Conservation (phyloP, 2,888 invertebrate genomes). For the Ochlodes sylvanus region DNA sequence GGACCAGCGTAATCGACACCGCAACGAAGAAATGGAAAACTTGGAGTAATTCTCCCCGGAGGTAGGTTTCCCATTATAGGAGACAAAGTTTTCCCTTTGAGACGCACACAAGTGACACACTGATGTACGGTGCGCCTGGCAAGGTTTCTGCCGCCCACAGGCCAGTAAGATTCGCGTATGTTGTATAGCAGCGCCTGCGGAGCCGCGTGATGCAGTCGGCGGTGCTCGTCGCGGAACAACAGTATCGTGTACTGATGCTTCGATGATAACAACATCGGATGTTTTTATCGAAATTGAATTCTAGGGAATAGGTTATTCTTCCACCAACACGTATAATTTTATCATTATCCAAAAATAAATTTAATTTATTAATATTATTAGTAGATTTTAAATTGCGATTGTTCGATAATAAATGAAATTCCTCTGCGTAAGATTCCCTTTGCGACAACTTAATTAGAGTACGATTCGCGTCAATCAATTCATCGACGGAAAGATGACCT, state of each 20-base stretch:
- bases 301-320: constrained; percentile 14
- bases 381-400: too few relatives aligned
- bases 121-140: constrained; percentile 32
- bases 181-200: constrained; percentile 36
- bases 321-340: constrained; percentile 35
- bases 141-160: constrained; percentile 40
- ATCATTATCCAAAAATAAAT: constrained; percentile 16
- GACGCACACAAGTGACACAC: constrained; percentile 38
- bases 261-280: constrained; percentile 37
- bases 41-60: constrained; percentile 24
- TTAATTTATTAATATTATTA: not conserved
- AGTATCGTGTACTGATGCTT: constrained; percentile 37
- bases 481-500: constrained; percentile 5
- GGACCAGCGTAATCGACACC: constrained; percentile 39
- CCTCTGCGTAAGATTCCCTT: too few relatives aligned
- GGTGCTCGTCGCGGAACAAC: constrained; percentile 37
- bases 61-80: constrained; percentile 44
- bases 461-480: constrained; percentile 1
- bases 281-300: constrained; percentile 38
- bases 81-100: constrained; percentile 31
- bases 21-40: constrained; percentile 26
- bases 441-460: too few relatives aligned
- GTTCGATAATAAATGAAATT: too few relatives aligned
- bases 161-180: constrained; percentile 40
- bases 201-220: constrained; percentile 36